Conservation (phyloP, 2,113 vertebrate species). For the Echinops telfairi region DNA sequence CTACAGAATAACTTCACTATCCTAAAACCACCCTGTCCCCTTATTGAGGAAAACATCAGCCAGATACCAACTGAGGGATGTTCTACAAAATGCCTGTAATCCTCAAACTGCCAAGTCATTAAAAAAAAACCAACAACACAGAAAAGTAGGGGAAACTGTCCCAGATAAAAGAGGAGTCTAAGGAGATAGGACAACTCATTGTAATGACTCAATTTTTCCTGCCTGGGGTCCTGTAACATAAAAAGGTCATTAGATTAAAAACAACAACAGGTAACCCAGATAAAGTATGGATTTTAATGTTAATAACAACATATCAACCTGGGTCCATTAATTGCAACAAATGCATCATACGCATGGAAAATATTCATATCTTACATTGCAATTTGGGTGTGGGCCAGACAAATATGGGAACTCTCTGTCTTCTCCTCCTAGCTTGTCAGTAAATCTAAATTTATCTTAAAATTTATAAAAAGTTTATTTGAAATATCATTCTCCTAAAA, state of each 20-base stretch:
- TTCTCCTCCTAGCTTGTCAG: not conserved
- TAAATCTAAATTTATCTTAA: slow-evolving; percentile 20
- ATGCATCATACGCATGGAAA: not conserved
- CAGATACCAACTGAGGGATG: not conserved
- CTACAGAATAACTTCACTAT: not conserved
- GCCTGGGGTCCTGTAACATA: not conserved
- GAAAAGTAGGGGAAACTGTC: not conserved
- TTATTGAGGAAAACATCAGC: not conserved
- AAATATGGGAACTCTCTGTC: not conserved
- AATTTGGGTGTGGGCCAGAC: not conserved
- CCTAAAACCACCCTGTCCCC: not conserved
- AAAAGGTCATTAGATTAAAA: not conserved
- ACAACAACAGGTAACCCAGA: not conserved
- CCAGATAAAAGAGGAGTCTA: not conserved
- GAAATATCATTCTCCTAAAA: not conserved
- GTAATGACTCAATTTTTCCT: not conserved
- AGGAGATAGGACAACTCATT: not conserved
- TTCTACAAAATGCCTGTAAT: not conserved
- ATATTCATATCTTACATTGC: too few species aligned
- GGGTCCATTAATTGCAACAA: slow-evolving; percentile 14
- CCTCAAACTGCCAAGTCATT: slow-evolving; percentile 17
- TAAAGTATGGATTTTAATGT: not conserved
- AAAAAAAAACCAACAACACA: not conserved
- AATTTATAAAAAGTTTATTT: not conserved
- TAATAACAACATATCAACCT: not conserved